A percentile compares a stretch with the other conserved stretches of the same genome.
phyloP scores from a whole-genome alignment of 2,797 vertebrate genomes.

The Benthosema pterotum region DNA sequence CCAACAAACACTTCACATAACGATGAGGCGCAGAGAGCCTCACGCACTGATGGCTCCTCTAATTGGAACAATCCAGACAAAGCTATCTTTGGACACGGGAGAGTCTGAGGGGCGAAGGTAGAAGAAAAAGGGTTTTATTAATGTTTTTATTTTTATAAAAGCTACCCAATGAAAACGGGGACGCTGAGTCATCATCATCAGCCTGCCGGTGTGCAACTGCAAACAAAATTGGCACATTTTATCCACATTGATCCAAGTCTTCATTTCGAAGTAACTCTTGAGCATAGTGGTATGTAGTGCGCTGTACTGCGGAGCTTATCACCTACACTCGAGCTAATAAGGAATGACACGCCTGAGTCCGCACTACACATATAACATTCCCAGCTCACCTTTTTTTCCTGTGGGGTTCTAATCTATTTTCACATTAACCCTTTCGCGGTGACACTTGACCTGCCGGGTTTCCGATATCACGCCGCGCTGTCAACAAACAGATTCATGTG shows the following conservation, averaged over 20 bases:
- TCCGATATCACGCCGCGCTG: conserved; percentile 49
- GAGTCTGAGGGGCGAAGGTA: conserved; percentile 10
- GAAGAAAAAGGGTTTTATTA: not conserved
- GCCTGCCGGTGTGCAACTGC: conserved; percentile 6
- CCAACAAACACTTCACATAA: conserved; percentile 25
- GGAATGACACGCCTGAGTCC: conserved; percentile 23
- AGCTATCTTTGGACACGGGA: conserved; percentile 24
- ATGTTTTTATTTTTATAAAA: too few species aligned
- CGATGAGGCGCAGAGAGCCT: conserved; percentile 13
- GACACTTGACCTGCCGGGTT: conserved; percentile 63
- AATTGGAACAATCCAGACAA: conserved; percentile 26
- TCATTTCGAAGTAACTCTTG: not conserved
- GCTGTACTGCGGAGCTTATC: not conserved
- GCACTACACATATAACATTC: conserved; percentile 15
- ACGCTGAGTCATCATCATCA: conserved; percentile 36
- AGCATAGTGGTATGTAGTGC: not conserved
- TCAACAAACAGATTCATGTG: conserved; percentile 70
- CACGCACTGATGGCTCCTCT: conserved; percentile 28
- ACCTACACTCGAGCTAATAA: not conserved
- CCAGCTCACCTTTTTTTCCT: conserved; percentile 50
- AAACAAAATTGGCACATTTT: conserved; percentile 16
- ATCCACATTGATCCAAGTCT: conserved; percentile 6
- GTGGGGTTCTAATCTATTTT: conserved; percentile 70
- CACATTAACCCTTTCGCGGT: conserved; percentile 62
- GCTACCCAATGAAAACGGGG: not conserved